A percentile compares a stretch with the other conserved stretches of the same genome.
Evolutionary conservation across 1,140 invertebrate genomes (phyloP).

Genomic region (Drosophila leontia): DNA sequence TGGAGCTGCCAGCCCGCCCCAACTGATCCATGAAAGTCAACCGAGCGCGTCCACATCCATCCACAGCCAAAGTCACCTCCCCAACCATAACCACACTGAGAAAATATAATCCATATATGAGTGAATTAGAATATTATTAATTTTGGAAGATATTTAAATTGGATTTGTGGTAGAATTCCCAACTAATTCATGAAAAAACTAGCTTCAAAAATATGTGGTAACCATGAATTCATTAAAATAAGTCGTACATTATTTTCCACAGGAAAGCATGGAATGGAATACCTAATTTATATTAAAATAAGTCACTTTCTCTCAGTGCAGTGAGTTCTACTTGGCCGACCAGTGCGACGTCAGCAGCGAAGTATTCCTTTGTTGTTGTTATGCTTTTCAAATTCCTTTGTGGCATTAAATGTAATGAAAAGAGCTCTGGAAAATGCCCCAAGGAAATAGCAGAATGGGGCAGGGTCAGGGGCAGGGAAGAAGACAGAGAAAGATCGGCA

Average conservation of each 20-base stretch:
- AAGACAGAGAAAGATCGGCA: constrained; percentile 11
- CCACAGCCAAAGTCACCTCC: constrained; percentile 43
- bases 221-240: background rate
- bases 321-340: constrained; percentile 55
- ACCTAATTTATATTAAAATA: background rate
- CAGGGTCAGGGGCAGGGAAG: background rate
- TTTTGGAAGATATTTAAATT: background rate
- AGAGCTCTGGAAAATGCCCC: constrained; percentile 71
- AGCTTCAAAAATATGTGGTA: background rate
- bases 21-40: constrained; percentile 84
- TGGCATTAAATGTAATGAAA: constrained; percentile 83
- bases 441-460: constrained; percentile 32
- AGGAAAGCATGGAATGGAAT: too few relatives aligned
- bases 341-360: constrained; percentile 45
- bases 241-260: background rate
- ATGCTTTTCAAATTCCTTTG: constrained; percentile 82
- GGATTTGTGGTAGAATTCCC: background rate
- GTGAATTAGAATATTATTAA: background rate
- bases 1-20: constrained; percentile 62
- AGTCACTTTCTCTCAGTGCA: constrained; percentile 13
- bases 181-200: background rate
- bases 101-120: background rate
- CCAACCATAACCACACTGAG: constrained; percentile 18
- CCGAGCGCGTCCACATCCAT: constrained; percentile 71
- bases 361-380: constrained; percentile 68